Conservation (phyloP, 2,888 invertebrate species). For the Conops quadrifasciatus region DNA sequence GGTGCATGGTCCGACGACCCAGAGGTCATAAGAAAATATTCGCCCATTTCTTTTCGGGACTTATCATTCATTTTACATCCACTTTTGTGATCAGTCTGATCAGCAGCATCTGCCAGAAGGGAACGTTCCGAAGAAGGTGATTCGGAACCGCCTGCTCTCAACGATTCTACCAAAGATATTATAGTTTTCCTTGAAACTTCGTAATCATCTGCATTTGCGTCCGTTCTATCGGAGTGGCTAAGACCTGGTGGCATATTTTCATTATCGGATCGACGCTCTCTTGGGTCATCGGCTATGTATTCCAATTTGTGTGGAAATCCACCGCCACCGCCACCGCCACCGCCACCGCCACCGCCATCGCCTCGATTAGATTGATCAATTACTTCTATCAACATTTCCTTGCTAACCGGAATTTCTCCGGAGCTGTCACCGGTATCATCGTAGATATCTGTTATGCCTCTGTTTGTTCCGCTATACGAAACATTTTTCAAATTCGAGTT, state of each 20-base stretch:
- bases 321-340: not conserved
- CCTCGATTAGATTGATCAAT: slow-evolving; percentile 43
- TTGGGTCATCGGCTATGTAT: slow-evolving; percentile 51
- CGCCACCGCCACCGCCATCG: not conserved
- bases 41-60: not conserved
- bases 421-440: slow-evolving; percentile 51
- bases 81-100: not conserved
- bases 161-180: slow-evolving; percentile 34
- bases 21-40: too few species aligned
- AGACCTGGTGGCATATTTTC: not conserved
- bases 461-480: slow-evolving; percentile 41
- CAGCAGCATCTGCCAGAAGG: not conserved
- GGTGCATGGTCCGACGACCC: too few species aligned
- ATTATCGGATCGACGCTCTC: not conserved
- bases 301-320: slow-evolving; percentile 36
- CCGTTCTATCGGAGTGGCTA: not conserved
- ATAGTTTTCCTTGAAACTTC: slow-evolving; percentile 5
- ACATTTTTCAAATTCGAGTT: slow-evolving; percentile 51
- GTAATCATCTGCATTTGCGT: not conserved
- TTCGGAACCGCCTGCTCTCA: slow-evolving; percentile 5
- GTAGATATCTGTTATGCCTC: slow-evolving; percentile 49
- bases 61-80: not conserved
- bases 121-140: not conserved
- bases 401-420: slow-evolving; percentile 45
- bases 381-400: slow-evolving; percentile 50